phyloP scores from a whole-genome alignment of 2,113 vertebrate genomes.

The Apodemus speciosus region DNA sequence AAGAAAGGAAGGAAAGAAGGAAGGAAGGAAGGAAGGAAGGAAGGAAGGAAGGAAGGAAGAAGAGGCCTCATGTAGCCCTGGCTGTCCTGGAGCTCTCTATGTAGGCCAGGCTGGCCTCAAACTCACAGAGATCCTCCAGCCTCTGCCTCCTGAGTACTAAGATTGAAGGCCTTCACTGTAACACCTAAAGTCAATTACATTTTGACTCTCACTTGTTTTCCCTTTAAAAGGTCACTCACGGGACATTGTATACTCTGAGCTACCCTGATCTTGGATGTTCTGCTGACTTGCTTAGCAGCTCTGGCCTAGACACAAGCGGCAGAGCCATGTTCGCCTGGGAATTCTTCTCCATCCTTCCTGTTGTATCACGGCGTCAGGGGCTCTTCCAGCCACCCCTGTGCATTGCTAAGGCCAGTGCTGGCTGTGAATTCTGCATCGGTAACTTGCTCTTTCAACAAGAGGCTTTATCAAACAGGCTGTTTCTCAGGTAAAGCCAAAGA shows the following conservation, averaged over 20 bases:
- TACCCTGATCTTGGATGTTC: background rate
- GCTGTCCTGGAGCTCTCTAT: background rate
- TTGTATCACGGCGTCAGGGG: background rate
- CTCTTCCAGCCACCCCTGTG: background rate
- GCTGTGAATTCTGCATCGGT: background rate
- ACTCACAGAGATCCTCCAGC: background rate
- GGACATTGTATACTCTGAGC: background rate
- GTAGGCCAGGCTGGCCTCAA: background rate
- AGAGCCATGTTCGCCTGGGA: background rate
- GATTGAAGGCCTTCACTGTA: background rate
- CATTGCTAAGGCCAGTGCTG: background rate
- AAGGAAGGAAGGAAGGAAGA: too few relatives aligned
- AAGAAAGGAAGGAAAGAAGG: too few relatives aligned
- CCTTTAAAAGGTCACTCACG: background rate
- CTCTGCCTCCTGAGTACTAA: background rate
- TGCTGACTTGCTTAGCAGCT: background rate
- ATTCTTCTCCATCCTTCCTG: background rate
- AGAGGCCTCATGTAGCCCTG: too few relatives aligned
- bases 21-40: too few relatives aligned
- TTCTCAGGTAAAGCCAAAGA: slow-evolving; percentile 65
- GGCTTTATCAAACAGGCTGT: slow-evolving; percentile 48
- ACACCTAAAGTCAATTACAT: background rate
- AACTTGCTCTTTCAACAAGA: background rate
- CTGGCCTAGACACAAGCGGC: background rate
- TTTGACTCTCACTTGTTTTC: background rate